Base-by-base conservation (phyloP, 92 coral and sea anemone species). In the Parazoanthus swiftii region DNA sequence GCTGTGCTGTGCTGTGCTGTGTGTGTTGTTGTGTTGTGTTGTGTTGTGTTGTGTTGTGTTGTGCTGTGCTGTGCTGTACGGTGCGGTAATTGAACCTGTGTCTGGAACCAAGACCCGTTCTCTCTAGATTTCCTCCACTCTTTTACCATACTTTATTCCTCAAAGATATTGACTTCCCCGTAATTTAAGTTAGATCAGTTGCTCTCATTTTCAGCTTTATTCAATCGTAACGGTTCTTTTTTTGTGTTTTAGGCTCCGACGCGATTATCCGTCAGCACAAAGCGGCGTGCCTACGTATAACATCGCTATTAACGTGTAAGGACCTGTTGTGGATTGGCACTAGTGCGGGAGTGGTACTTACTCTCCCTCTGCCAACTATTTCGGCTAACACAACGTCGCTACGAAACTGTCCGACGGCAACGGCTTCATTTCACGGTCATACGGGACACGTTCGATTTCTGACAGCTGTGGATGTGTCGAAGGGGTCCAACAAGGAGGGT, bases 211-310 rank as follows among this genome's bases (percentile, higher is more conserved):
- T 42, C n/a, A 77, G 56, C 3, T 42, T 44, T 65, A 13, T 59
- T 76, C 18, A 39, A 37, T 14, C 25, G 26, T 20, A 10, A 21
- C 23, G 44, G 42, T 59, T 66, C 1, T 59, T 77, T 66, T 6
- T 59, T 77, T 25, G 33, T 51, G 42, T 51, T 43, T 20, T 81
- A 97, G 99, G 99, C 75, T 97, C 99, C 80, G 99, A 97, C 75
- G 99, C 99, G 26, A 97, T 97, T 72, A 97, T 97, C 71, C 98
- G 98, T 65, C 99, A 97, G 80, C 99, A 97, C 92, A 97, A 97
- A 85, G 97, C 98, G 26, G 99, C 99, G 0, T 97, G 99, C 83
- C 89, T 97, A 21, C 99, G 99, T 7, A 96, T 97, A 15, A 97
- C 99, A 2, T 93, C 99, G n/a, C 88, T 97, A 76, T 89, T 97